Evolutionary conservation across 2,888 invertebrate species (phyloP), one percentile per base, ranked within the genome.

Genomic region (Trachelus tabidus): DNA sequence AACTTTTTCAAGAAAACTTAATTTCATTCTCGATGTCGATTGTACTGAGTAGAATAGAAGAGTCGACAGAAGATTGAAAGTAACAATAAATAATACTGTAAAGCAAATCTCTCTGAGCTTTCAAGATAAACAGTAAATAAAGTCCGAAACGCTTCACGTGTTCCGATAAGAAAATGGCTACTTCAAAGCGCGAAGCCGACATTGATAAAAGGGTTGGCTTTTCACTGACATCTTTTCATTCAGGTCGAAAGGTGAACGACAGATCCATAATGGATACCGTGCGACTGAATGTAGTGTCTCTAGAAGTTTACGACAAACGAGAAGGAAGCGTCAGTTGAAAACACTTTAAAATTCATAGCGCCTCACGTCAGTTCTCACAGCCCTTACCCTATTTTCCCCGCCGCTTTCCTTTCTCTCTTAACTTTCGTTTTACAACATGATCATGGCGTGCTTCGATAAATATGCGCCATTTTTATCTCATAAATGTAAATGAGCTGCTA

Each of bases 401-500:
- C 75, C 34, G 71, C 11, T 69, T 56, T 33, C 9, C 56, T 69
- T 34, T 31, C 40, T 75, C 71, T 69, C 56, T 69, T n/a, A 75
- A 75, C 37, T 77, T 77, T 79, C 76, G 73, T 75, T 73, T 75
- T 56, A 76, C 35, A 79, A 76, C 75, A 73, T 74, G 82, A 79
- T 81, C 79, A 69, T 75, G n/a, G 35, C 68, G 69, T 73, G 75
- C 68, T 74, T 69, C 78, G 80, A 82, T 79, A 80, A 82, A 76
- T 79, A 80, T 80, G 79, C 81, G 79, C 80, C 81, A 81, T 84
- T 82, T 81, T 81, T 79, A 81, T 80, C 83, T 83, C 83, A 83
- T 84, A 81, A 84, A 84, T 84, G 82, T 82, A 83, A 82, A 83
- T 82, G 81, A 83, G 81, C 76, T 82, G 79, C 75, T 81, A 79